Conservation (phyloP, 2,797 vertebrate species). For the Spinus olivaceus region DNA sequence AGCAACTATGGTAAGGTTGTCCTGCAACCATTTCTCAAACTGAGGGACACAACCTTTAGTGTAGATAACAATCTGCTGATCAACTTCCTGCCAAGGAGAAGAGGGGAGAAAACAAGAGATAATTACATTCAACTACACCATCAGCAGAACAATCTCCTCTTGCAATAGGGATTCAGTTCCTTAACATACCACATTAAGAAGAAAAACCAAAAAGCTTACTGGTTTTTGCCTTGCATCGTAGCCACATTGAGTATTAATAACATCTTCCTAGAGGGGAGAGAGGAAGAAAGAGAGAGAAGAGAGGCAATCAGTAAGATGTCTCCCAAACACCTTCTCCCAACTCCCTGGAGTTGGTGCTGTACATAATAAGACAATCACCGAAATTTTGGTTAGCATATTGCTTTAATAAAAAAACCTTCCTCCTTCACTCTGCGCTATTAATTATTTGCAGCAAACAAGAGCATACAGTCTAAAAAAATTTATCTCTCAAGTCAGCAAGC, state of each 20-base stretch:
- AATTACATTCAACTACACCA: neutral
- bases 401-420: neutral
- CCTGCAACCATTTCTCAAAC: conserved; percentile 99
- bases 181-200: neutral
- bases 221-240: conserved; percentile 94
- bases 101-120: conserved; percentile 30
- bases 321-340: neutral
- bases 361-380: neutral
- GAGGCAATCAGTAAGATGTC: neutral
- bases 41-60: conserved; percentile 98
- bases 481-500: neutral
- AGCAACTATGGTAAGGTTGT: conserved; percentile 98
- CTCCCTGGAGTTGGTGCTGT: neutral
- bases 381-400: neutral
- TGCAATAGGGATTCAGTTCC: conserved; percentile 7
- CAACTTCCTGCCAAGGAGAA: conserved; percentile 83
- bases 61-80: conserved; percentile 94
- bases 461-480: neutral
- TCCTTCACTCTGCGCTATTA: neutral
- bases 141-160: neutral
- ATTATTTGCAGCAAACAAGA: neutral
- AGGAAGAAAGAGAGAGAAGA: neutral
- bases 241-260: conserved; percentile 99
- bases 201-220: conserved; percentile 76
- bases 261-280: conserved; percentile 86